Evolutionary conservation across 2,797 vertebrate species (phyloP).

Genomic region (Falco cherrug): DNA sequence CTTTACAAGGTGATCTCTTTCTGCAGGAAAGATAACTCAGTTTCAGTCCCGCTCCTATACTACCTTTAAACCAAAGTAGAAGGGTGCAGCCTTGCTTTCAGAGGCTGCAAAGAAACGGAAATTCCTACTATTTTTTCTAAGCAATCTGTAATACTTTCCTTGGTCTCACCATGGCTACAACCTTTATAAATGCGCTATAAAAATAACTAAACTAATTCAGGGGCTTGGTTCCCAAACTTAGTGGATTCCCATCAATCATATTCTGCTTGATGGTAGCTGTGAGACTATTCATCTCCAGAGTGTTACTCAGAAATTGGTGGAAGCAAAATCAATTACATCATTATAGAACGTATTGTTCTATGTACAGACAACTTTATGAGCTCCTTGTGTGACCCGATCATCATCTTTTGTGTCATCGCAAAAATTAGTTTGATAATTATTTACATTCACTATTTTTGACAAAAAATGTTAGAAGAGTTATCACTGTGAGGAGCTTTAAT

Average conservation of each 20-base stretch:
- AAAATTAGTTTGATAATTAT: neutral
- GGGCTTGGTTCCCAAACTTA: neutral
- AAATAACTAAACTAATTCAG: neutral
- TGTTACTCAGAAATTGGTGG: neutral
- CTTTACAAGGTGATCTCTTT: neutral
- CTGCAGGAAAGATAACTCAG: neutral
- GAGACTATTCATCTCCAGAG: neutral
- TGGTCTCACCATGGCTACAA: neutral
- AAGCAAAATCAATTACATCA: neutral
- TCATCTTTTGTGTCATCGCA: neutral
- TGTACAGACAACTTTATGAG: neutral
- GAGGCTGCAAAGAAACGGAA: neutral
- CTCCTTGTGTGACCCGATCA: neutral
- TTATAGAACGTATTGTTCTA: neutral
- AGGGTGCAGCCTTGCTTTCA: neutral
- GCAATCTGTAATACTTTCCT: conserved; percentile 15
- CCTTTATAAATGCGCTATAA: conserved; percentile 4
- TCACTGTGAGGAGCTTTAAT: neutral
- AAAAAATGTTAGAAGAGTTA: neutral
- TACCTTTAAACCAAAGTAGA: neutral
- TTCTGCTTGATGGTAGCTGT: neutral
- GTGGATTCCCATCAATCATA: neutral
- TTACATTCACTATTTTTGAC: neutral
- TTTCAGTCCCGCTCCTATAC: neutral
- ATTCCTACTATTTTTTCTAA: neutral